Evolutionary conservation across 64 coral and sea anemone genomes (phyloP).

Genomic region (Montipora cactus): DNA sequence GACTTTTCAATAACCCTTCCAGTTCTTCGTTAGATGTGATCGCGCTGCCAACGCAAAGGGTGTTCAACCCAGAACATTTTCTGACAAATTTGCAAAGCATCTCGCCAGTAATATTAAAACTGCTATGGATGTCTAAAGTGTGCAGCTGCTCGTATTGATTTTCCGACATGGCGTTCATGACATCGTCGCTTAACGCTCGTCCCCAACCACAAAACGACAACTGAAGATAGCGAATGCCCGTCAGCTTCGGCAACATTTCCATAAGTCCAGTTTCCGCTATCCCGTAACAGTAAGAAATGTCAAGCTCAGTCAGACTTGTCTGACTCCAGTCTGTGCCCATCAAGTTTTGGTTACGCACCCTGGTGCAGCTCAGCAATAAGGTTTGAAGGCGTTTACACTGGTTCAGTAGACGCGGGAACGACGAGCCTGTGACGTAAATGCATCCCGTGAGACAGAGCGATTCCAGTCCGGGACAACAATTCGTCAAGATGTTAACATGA

Average conservation of each 20-base stretch:
- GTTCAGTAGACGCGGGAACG: conserved; percentile 63
- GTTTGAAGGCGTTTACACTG: conserved; percentile 69
- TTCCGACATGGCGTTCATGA: conserved; percentile 64
- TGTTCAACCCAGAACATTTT: conserved; percentile 60
- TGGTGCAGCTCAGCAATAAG: conserved; percentile 73
- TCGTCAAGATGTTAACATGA: conserved; percentile 43
- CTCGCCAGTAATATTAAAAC: conserved; percentile 72
- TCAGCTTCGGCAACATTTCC: conserved; percentile 56
- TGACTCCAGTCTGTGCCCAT: conserved; percentile 62
- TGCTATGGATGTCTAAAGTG: conserved; percentile 83
- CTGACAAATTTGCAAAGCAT: conserved; percentile 57
- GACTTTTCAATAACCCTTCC: conserved; percentile 38
- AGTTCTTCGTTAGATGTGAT: conserved; percentile 77
- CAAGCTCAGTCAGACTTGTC: conserved; percentile 63
- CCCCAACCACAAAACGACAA: conserved; percentile 92
- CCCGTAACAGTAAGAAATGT: conserved; percentile 85
- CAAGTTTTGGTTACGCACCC: conserved; percentile 68
- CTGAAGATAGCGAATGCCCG: conserved; percentile 68
- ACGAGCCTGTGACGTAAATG: conserved; percentile 70
- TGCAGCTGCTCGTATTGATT: conserved; percentile 24
- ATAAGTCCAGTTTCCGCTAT: conserved; percentile 56
- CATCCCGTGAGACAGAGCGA: conserved; percentile 78
- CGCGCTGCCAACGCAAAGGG: conserved; percentile 73
- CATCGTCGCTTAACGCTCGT: conserved; percentile 68
- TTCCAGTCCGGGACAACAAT: conserved; percentile 60